phyloP scores from a whole-genome alignment of 23 tunicate genomes.

The Trididemnum clinides region DNA sequence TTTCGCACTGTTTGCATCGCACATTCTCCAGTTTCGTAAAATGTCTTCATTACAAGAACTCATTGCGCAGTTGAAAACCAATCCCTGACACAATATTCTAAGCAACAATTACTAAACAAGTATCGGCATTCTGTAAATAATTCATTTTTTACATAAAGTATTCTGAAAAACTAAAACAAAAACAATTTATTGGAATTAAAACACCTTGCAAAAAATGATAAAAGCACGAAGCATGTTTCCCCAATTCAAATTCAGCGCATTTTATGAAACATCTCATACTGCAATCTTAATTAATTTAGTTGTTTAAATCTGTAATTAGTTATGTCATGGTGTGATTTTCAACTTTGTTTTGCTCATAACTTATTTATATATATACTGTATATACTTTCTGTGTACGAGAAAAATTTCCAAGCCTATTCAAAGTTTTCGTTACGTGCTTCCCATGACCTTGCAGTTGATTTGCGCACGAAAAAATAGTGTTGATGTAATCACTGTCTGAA shows the following conservation, averaged over 20 bases:
- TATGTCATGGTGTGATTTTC: too few species aligned
- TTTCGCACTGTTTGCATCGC: constrained; percentile 10
- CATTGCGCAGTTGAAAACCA: constrained; percentile 13
- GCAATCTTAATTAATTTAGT: too few species aligned
- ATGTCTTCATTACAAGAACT: not conserved
- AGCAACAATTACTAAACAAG: constrained; percentile 14
- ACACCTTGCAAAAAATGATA: not conserved
- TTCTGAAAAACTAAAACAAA: not conserved
- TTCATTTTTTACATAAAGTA: too few species aligned
- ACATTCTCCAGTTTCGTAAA: not conserved
- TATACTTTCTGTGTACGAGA: too few species aligned
- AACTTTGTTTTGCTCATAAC: too few species aligned
- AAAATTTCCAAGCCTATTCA: too few species aligned
- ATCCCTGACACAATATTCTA: constrained; percentile 1
- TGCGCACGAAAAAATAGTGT: too few species aligned
- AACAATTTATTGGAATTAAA: not conserved
- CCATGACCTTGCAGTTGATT: too few species aligned
- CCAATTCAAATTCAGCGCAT: constrained; percentile 1
- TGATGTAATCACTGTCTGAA: too few species aligned
- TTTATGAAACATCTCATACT: not conserved
- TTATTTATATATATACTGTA: too few species aligned
- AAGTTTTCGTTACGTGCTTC: too few species aligned
- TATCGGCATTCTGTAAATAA: not conserved
- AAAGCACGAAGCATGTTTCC: not conserved
- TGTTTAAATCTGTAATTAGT: too few species aligned